Percentiles rank a stretch among this genome's conserved stretches.
These are phyloP conservation scores for Germaria angustata DNA, from an alignment of 2,888 invertebrate species.

Conservation along the genomic window DNA sequence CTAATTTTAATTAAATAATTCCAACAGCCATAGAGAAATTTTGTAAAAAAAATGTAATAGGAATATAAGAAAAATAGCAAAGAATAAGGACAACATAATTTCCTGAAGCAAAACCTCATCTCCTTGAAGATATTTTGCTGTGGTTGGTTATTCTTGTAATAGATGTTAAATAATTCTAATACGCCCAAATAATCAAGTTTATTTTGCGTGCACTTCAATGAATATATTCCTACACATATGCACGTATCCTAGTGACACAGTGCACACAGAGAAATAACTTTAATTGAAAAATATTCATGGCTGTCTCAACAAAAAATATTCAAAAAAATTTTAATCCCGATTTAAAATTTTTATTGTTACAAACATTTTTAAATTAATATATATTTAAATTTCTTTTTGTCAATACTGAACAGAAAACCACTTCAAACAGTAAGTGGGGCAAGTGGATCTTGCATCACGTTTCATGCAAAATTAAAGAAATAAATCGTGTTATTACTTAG, in stretches of 20 bases:
- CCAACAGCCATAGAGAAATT: neutral
- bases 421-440: too few species aligned
- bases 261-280: neutral
- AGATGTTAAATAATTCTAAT: constrained; percentile 25
- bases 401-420: too few species aligned
- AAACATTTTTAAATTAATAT: too few species aligned
- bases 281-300: too few species aligned
- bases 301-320: too few species aligned
- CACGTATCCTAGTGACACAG: neutral
- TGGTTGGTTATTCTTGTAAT: constrained; percentile 9
- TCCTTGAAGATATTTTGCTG: constrained; percentile 38
- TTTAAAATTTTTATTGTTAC: too few species aligned
- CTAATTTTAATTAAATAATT: constrained; percentile 33
- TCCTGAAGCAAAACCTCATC: neutral
- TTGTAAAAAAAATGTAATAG: neutral
- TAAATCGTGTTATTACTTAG: too few species aligned
- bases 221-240: neutral
- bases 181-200: constrained; percentile 49
- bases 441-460: too few species aligned
- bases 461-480: too few species aligned
- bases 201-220: too few species aligned
- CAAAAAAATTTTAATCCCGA: too few species aligned
- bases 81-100: constrained; percentile 30
- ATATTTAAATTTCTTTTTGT: too few species aligned
- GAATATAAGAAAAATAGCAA: constrained; percentile 4